These are phyloP conservation scores for Elephas maximus DNA, from an alignment of 2,113 vertebrate genomes.

Conservation along the genomic window DNA sequence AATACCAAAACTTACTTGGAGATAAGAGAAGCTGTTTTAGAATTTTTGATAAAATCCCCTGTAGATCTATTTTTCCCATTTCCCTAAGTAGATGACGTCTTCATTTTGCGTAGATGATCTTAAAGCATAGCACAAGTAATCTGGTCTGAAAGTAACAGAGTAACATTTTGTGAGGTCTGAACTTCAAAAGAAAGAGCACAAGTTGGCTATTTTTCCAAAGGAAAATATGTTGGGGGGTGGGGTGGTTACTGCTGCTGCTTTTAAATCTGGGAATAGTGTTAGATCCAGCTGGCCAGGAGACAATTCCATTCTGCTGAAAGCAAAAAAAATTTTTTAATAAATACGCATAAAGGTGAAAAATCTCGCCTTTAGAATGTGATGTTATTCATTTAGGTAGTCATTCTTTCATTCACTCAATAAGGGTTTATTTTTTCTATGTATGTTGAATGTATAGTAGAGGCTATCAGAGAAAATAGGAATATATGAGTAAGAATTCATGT, in stretches of 20 bases:
- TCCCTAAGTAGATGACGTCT: neutral
- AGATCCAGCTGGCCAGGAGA: neutral
- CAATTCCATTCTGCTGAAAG: neutral
- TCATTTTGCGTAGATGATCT: neutral
- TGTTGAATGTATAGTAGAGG: neutral
- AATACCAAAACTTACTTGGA: neutral
- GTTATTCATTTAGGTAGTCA: neutral
- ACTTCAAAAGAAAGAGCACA: neutral
- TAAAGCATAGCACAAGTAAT: neutral
- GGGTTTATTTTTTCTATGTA: neutral
- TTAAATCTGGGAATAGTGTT: neutral
- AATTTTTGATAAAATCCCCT: neutral
- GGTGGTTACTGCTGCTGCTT: neutral
- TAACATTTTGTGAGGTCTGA: neutral
- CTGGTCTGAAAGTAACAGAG: neutral
- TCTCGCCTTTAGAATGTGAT: neutral
- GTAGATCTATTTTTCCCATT: neutral
- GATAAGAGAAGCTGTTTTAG: conserved; percentile 6
- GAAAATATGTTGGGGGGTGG: neutral
- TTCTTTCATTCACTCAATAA: neutral
- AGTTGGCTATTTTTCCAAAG: neutral
- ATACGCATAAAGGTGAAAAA: neutral
- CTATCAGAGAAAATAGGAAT: neutral
- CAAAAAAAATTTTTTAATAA: neutral
- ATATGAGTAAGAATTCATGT: neutral